Evolutionary conservation across 2,888 invertebrate genomes (phyloP).

Genomic region (Eupithecia dodoneata): DNA sequence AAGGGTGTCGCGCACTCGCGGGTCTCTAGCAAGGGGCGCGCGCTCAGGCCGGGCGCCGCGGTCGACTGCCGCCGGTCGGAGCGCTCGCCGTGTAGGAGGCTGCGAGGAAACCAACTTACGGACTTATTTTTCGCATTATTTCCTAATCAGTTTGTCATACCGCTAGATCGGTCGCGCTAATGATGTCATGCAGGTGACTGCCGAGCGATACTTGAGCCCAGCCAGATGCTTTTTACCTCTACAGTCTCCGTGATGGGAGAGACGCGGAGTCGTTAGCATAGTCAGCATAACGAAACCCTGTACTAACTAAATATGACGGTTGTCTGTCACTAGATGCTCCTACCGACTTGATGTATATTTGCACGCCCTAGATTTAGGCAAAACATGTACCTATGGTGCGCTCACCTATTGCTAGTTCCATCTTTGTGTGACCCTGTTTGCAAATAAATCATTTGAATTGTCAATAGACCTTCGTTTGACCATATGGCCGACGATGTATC

Average conservation of each 20-base stretch:
- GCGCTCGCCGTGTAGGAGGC: neutral
- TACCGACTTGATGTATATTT: too few relatives aligned
- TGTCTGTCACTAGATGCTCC: too few relatives aligned
- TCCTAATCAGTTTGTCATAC: slow-evolving; percentile 2
- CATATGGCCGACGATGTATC: too few relatives aligned
- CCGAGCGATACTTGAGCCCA: neutral
- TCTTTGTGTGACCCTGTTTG: too few relatives aligned
- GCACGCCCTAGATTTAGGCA: too few relatives aligned
- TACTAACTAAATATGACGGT: too few relatives aligned
- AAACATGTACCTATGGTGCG: too few relatives aligned
- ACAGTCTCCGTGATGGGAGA: neutral
- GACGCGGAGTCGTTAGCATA: too few relatives aligned
- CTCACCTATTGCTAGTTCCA: too few relatives aligned
- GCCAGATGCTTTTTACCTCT: neutral
- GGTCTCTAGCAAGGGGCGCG: neutral
- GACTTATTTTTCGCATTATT: slow-evolving; percentile 1
- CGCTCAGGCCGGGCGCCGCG: neutral
- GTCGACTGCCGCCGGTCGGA: neutral
- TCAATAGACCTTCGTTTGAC: too few relatives aligned
- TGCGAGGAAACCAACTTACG: neutral
- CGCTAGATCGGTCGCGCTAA: neutral
- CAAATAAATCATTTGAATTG: too few relatives aligned
- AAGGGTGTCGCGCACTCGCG: neutral
- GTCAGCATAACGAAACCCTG: too few relatives aligned
- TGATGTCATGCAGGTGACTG: slow-evolving; percentile 2